Conservation (phyloP, 2,113 vertebrate genomes). For the Odobenus rosmarus region DNA sequence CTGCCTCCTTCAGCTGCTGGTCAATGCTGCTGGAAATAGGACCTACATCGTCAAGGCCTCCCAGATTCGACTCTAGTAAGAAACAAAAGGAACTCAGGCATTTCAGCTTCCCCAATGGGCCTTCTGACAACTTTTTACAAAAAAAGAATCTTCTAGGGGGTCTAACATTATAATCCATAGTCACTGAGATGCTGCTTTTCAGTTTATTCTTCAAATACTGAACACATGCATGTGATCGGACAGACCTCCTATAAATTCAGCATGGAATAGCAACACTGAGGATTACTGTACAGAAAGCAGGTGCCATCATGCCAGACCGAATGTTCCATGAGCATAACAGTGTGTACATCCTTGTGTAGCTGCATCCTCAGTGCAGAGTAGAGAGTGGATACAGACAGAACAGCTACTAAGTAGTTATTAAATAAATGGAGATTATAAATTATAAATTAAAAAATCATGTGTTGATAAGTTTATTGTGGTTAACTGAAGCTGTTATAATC, state of each 20-base stretch:
- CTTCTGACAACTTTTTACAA: neutral
- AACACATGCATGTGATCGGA: neutral
- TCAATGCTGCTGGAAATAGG: slow-evolving; percentile 76
- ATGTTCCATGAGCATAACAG: neutral
- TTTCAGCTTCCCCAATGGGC: slow-evolving; percentile 31
- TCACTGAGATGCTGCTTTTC: neutral
- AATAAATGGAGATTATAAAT: neutral
- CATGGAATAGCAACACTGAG: neutral
- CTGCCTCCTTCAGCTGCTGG: slow-evolving; percentile 88
- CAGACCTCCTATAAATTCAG: neutral
- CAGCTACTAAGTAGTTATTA: neutral
- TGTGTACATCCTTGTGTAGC: neutral
- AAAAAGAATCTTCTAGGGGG: neutral
- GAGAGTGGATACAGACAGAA: neutral
- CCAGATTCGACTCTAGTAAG: slow-evolving; percentile 85
- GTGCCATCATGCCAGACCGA: neutral
- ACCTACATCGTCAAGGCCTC: slow-evolving; percentile 83
- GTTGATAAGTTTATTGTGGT: neutral
- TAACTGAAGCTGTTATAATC: neutral
- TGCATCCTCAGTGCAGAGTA: neutral
- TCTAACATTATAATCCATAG: neutral
- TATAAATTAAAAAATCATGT: neutral
- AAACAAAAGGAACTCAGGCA: slow-evolving; percentile 67
- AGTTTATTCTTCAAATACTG: neutral
- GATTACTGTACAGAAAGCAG: neutral